Percentiles rank a stretch among this genome's conserved stretches.
Conservation (phyloP, 2,113 vertebrate species). For the Xenus cinereus region DNA sequence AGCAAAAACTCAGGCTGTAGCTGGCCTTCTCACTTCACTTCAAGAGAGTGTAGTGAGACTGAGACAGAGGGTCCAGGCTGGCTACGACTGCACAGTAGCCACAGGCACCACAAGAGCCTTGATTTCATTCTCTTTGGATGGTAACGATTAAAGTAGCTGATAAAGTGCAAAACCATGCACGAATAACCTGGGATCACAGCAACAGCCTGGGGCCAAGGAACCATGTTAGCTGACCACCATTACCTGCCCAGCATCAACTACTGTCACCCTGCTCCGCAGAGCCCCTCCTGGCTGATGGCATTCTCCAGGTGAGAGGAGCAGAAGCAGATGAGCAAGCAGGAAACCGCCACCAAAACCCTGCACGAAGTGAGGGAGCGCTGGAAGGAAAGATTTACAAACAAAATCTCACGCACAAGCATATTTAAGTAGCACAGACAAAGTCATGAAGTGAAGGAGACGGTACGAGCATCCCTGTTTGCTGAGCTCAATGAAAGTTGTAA, state of each 20-base stretch:
- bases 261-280: background rate
- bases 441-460: background rate
- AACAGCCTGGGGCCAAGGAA: background rate
- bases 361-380: background rate
- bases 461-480: background rate
- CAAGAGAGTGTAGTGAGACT: background rate
- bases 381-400: background rate
- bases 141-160: background rate
- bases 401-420: background rate
- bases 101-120: background rate
- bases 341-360: background rate
- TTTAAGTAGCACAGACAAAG: background rate
- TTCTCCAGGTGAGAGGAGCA: background rate
- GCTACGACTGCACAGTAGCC: accelerated
- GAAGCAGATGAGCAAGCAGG: background rate
- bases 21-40: background rate
- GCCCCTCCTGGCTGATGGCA: background rate
- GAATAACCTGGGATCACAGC: background rate
- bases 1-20: background rate
- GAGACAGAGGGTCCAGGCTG: background rate
- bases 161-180: background rate
- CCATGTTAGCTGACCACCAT: background rate
- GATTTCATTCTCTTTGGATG: background rate
- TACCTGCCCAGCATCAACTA: background rate
- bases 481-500: background rate